Percentiles rank a stretch among this genome's conserved stretches.
Conservation (phyloP, 2,888 invertebrate genomes). For the Meghimatium bilineatum region DNA sequence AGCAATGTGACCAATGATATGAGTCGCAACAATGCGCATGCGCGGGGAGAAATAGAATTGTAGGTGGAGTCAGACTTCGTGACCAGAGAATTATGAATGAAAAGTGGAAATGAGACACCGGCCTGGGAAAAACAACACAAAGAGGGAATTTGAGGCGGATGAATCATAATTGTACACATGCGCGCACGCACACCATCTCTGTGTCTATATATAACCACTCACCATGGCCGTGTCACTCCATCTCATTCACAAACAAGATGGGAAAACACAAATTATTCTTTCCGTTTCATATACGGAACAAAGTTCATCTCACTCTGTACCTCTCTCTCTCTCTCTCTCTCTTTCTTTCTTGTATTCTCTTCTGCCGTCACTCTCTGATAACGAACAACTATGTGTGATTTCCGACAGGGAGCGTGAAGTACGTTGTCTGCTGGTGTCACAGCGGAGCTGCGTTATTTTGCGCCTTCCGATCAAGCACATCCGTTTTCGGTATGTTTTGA, state of each 20-base stretch:
- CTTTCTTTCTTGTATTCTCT: no score
- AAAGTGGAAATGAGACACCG: neutral
- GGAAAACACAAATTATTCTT: no score
- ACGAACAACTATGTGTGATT: no score
- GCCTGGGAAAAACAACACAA: neutral
- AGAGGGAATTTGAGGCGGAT: neutral
- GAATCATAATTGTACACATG: neutral
- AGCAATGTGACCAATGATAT: no score
- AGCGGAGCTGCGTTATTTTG: no score
- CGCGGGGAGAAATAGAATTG: neutral
- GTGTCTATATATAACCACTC: neutral
- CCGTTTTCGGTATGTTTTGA: no score
- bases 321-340: no score
- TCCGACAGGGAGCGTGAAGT: no score
- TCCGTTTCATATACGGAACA: no score
- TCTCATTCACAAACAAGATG: no score
- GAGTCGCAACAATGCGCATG: neutral
- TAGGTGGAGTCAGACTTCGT: neutral
- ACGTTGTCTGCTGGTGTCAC: no score
- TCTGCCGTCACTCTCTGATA: neutral
- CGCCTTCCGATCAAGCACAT: no score
- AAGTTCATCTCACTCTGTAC: neutral
- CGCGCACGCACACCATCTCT: neutral
- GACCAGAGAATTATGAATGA: neutral
- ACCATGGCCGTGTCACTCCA: neutral